Conservation (phyloP, 1,140 invertebrate genomes). For the Euschistus heros region DNA sequence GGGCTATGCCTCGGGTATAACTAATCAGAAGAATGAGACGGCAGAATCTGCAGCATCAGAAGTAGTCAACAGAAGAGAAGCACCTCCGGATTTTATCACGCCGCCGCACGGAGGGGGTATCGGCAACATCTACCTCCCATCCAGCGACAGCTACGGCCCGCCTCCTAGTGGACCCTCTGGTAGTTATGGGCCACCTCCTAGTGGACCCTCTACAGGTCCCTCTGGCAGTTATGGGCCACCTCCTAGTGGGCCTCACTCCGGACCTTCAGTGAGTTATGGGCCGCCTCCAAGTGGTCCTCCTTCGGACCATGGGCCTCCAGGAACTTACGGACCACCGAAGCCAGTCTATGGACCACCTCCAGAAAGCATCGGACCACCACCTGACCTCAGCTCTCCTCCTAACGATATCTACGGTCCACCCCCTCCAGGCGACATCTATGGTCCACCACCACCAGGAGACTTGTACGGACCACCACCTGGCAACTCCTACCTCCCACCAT, state of each 20-base stretch:
- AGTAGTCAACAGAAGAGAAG: conserved; percentile 21
- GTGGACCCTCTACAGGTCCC: conserved; percentile 26
- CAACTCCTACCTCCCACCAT: neutral
- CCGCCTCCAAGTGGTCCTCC: conserved; percentile 18
- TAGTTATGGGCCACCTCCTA: conserved; percentile 34
- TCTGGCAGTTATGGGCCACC: conserved; percentile 33
- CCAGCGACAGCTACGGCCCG: conserved; percentile 36
- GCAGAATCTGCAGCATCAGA: conserved; percentile 19
- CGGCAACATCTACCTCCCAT: conserved; percentile 27
- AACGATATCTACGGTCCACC: conserved; percentile 29
- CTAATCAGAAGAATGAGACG: conserved; percentile 11
- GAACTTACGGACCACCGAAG: conserved; percentile 29
- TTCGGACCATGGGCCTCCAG: conserved; percentile 27
- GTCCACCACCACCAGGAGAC: conserved; percentile 16
- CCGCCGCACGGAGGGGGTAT: conserved; percentile 35
- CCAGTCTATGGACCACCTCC: conserved; percentile 21
- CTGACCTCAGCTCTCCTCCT: conserved; percentile 33
- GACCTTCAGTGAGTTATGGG: conserved; percentile 13
- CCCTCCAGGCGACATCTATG: conserved; percentile 35
- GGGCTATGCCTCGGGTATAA: conserved; percentile 18
- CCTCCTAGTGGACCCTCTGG: conserved; percentile 35
- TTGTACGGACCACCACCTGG: neutral
- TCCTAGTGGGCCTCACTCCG: conserved; percentile 21
- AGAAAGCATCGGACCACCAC: neutral
- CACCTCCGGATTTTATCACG: conserved; percentile 13